These are phyloP conservation scores for Lagria hirta DNA, from an alignment of 2,888 invertebrate species.

Conservation along the genomic window DNA sequence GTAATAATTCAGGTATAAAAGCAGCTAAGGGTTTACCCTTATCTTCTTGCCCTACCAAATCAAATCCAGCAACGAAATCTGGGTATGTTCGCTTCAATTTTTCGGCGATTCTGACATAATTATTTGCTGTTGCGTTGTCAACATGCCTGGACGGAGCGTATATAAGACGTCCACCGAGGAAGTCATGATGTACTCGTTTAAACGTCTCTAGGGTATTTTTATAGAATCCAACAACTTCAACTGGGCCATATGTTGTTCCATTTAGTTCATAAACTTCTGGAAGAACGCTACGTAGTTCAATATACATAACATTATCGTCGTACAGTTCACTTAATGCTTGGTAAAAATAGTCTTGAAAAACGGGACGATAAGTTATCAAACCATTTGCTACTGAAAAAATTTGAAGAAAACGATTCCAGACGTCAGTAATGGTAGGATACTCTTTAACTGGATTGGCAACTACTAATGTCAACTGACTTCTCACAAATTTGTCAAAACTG, in stretches of 20 bases:
- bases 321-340: constrained; percentile 60
- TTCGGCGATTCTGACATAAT: constrained; percentile 22
- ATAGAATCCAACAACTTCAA: constrained; percentile 56
- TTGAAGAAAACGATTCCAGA: constrained; percentile 59
- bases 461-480: constrained; percentile 59
- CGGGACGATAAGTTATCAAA: constrained; percentile 58
- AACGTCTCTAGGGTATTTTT: constrained; percentile 57
- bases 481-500: constrained; percentile 57
- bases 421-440: constrained; percentile 47
- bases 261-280: constrained; percentile 59
- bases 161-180: constrained; percentile 62
- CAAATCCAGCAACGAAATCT: constrained; percentile 73
- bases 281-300: constrained; percentile 61
- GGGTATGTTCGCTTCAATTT: constrained; percentile 48
- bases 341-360: constrained; percentile 60
- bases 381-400: constrained; percentile 52
- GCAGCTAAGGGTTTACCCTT: constrained; percentile 63
- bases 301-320: constrained; percentile 65
- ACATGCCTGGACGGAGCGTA: constrained; percentile 59
- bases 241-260: constrained; percentile 54
- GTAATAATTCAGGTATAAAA: constrained; percentile 55
- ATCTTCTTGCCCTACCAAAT: constrained; percentile 81
- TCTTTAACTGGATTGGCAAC: constrained; percentile 40
- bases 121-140: constrained; percentile 48
- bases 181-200: constrained; percentile 58